Base-by-base conservation (phyloP, 2,888 invertebrate genomes). In the Ephialtes manifestator region DNA sequence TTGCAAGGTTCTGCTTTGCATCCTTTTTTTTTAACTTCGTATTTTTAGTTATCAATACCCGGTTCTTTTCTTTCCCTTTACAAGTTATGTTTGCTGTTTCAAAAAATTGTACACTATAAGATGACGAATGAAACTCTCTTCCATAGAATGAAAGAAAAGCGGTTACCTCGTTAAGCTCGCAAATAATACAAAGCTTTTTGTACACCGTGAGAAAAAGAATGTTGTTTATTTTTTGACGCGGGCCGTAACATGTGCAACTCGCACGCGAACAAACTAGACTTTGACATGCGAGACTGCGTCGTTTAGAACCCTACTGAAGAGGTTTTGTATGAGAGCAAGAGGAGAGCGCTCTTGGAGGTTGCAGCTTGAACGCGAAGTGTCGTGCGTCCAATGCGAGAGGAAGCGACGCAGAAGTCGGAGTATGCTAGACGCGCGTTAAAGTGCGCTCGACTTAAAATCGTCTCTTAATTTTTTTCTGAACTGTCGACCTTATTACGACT, bases 241-340 rank as follows among this genome's bases (percentile, higher is more conserved):
- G 28, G 28, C 0, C 67, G 72, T 55, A 84, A 78, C 53, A 31
- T 43, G 68, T 58, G 77, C 43, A 1, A 46, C 68, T 60, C 77
- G 84, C 68, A 81, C 74, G 74, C 68, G 65, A 15, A 51, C 53
- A 51, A 31, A 53, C 58, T 63, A 58, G 39, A 67, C n/a, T 77
- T 28, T 46, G 70, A 63, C 78, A 81, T 85, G 70, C 74, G 78
- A 85, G 78, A 58, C 48, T 71, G 70, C 74, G 75, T 75, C 75
- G 84, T 75, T 81, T 74, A 70, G 81, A 78, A 81, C 43, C 55
- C 18, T 55, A 65, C 65, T 85, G 78, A 78, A 81, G 81, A 46
- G 81, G 65, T 81, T 60, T 76, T 65, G 72, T 77, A 68, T 46
- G 68, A 68, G 76, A 77, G 77, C 60, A 51, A 71, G 67, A 75